A percentile compares a stretch with the other conserved stretches of the same genome.
Evolutionary conservation across 2,888 invertebrate species (phyloP).

Genomic region (Xestia sexstrigata): DNA sequence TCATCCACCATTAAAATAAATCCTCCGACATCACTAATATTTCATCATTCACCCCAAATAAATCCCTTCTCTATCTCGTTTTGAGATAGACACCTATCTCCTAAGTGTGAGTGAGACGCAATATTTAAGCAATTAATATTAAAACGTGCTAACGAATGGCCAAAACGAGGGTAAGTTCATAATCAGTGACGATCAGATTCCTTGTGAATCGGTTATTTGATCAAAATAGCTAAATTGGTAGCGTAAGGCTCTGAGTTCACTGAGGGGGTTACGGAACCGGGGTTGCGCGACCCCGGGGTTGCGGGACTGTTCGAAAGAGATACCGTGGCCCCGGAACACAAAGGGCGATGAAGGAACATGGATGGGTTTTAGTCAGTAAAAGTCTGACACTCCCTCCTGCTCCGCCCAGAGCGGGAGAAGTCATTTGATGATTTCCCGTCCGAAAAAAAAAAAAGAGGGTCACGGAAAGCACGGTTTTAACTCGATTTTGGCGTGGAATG

Average conservation of each 20-base stretch:
- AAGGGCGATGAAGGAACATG: no score
- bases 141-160: slow-evolving; percentile 68
- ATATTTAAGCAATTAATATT: slow-evolving; percentile 67
- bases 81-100: not conserved
- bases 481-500: not conserved
- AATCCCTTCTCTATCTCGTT: slow-evolving; percentile 45
- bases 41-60: slow-evolving; percentile 59
- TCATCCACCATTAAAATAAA: slow-evolving; percentile 53
- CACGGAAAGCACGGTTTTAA: not conserved
- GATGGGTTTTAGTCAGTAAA: no score
- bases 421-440: no score
- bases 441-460: no score
- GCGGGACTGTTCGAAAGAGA: no score
- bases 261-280: slow-evolving; percentile 9
- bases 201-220: slow-evolving; percentile 67
- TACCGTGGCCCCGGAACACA: no score
- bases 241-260: slow-evolving; percentile 50
- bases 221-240: slow-evolving; percentile 68
- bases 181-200: slow-evolving; percentile 67
- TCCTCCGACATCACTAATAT: slow-evolving; percentile 62
- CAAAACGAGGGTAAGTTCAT: slow-evolving; percentile 62
- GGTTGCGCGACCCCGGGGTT: no score
- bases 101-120: slow-evolving; percentile 41
- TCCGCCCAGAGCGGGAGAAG: no score
- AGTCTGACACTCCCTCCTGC: no score